phyloP scores from a whole-genome alignment of 2,113 vertebrate genomes.

The Castor canadensis region DNA sequence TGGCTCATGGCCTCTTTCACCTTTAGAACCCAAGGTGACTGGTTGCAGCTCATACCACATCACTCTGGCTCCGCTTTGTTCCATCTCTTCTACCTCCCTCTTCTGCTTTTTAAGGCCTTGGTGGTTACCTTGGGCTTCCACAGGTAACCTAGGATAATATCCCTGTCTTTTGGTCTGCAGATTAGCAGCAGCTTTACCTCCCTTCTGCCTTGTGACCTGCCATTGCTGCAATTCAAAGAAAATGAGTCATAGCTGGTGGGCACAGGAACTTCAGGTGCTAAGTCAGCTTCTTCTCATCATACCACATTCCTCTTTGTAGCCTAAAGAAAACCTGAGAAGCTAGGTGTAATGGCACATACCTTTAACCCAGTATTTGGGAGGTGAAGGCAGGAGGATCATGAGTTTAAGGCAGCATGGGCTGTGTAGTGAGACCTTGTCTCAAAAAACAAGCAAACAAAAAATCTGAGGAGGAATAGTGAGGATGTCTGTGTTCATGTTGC shows the following conservation, averaged over 20 bases:
- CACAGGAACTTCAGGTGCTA: not conserved
- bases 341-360: not conserved
- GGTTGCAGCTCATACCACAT: rapidly evolving
- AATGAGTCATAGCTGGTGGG: not conserved
- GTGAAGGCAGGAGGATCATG: not conserved
- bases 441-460: not conserved
- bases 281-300: not conserved
- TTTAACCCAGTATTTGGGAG: not conserved
- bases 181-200: not conserved
- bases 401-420: not conserved
- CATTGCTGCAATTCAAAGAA: not conserved
- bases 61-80: not conserved
- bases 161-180: not conserved
- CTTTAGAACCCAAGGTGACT: not conserved
- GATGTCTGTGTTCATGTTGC: not conserved
- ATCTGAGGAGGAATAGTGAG: not conserved
- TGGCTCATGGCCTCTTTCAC: too few relatives aligned
- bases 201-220: not conserved
- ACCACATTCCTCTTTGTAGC: not conserved
- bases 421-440: too few relatives aligned
- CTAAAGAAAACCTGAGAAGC: not conserved
- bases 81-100: not conserved
- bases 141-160: too few relatives aligned
- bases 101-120: too few relatives aligned
- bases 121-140: not conserved